phyloP scores from a whole-genome alignment of 2,113 vertebrate species.

The Nothoprocta perdicaria region DNA sequence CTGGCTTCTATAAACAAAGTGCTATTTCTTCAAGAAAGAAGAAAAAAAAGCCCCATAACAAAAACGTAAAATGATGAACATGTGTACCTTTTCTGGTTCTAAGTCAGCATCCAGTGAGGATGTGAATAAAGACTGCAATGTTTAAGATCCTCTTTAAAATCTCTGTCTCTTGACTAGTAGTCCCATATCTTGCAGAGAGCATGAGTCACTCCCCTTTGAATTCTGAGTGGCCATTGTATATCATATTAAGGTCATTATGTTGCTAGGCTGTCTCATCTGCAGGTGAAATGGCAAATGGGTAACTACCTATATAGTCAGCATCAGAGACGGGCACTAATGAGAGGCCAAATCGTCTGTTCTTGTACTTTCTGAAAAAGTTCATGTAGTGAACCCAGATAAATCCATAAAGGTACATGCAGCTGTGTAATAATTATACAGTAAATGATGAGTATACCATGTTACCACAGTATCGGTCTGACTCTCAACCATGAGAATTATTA shows the following conservation, averaged over 20 bases:
- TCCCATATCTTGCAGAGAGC: conserved; percentile 11
- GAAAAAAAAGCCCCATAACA: background rate
- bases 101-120: background rate
- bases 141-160: conserved; percentile 17
- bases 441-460: background rate
- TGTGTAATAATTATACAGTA: background rate
- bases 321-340: background rate
- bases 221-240: background rate
- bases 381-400: background rate
- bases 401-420: background rate
- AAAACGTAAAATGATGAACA: background rate
- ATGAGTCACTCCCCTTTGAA: conserved; percentile 55
- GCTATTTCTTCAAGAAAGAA: conserved; percentile 9
- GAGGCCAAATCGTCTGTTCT: background rate
- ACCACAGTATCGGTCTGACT: background rate
- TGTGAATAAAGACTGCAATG: background rate
- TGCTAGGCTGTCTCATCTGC: conserved; percentile 44
- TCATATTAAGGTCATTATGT: conserved; percentile 41
- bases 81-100: background rate
- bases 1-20: conserved; percentile 6
- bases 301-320: background rate
- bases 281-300: conserved; percentile 14
- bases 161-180: conserved; percentile 5
- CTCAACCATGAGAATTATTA: background rate
- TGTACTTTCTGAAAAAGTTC: background rate